These are phyloP conservation scores for Saimiri boliviensis DNA, from an alignment of 2,113 vertebrate genomes.

Conservation along the genomic window DNA sequence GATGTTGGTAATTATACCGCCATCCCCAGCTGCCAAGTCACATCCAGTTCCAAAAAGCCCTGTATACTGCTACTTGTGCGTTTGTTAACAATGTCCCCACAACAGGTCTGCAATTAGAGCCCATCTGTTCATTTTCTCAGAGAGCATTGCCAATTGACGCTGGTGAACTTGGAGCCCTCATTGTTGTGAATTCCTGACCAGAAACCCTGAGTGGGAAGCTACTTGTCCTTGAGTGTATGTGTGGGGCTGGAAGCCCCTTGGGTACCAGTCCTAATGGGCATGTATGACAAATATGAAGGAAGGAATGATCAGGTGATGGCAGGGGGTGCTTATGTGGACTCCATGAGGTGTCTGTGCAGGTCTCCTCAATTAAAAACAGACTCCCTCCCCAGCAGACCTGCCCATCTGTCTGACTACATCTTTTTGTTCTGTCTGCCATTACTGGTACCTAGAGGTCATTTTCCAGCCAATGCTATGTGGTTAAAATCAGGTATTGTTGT, in stretches of 20 bases:
- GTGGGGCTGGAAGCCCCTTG: background rate
- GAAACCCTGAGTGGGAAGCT: slow-evolving; percentile 60
- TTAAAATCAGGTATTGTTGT: background rate
- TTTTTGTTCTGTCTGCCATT: background rate
- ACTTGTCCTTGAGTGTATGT: background rate
- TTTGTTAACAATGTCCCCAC: slow-evolving; percentile 87
- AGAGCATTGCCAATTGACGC: slow-evolving; percentile 78
- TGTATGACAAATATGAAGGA: background rate
- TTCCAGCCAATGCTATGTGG: background rate
- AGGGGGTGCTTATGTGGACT: accelerated
- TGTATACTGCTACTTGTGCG: slow-evolving; percentile 83
- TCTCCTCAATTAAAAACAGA: background rate
- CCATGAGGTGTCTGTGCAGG: background rate
- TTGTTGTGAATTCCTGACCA: slow-evolving; percentile 71
- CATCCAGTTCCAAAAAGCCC: slow-evolving; percentile 84
- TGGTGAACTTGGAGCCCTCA: slow-evolving; percentile 77
- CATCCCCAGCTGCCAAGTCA: slow-evolving; percentile 85
- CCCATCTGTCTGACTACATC: background rate
- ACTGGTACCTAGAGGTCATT: background rate
- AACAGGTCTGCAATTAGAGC: slow-evolving; percentile 88
- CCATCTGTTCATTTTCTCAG: slow-evolving; percentile 84
- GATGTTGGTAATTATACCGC: slow-evolving; percentile 90
- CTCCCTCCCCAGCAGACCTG: background rate
- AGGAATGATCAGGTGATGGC: accelerated
- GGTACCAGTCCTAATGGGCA: background rate